A percentile compares a stretch with the other conserved stretches of the same genome.
Evolutionary conservation across 2,888 invertebrate genomes (phyloP).

Genomic region (Calameuta idolon): DNA sequence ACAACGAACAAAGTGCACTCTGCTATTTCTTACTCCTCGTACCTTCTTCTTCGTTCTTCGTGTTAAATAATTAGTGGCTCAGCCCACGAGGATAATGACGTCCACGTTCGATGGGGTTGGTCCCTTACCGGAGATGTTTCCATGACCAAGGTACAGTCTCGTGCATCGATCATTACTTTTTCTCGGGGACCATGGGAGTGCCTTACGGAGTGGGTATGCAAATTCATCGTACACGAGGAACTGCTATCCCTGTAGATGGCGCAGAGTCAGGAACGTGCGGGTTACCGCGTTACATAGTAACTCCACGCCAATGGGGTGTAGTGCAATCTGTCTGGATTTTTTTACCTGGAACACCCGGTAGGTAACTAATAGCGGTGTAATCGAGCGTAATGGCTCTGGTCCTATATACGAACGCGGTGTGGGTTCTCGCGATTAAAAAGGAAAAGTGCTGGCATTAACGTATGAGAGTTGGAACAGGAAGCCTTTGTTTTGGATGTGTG

Average conservation of each 20-base stretch:
- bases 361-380: slow-evolving; percentile 63
- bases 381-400: slow-evolving; percentile 60
- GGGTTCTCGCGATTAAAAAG: slow-evolving; percentile 51
- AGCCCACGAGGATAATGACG: background rate
- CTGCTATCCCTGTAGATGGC: background rate
- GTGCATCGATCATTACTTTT: background rate
- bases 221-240: background rate
- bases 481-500: background rate
- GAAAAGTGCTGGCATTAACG: background rate
- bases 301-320: background rate
- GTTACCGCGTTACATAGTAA: background rate
- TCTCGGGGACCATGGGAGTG: background rate
- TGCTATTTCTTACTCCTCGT: background rate
- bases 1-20: background rate
- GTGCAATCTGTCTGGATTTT: slow-evolving; percentile 21
- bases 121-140: background rate
- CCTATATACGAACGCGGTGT: slow-evolving; percentile 35
- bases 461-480: background rate
- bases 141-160: background rate
- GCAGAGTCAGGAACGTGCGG: background rate
- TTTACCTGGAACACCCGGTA: slow-evolving; percentile 53
- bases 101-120: background rate
- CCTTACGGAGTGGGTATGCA: background rate
- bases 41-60: background rate
- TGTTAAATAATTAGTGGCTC: background rate